These are phyloP conservation scores for Heliconius hewitsoni DNA, from an alignment of 1,140 invertebrate genomes.

Conservation along the genomic window DNA sequence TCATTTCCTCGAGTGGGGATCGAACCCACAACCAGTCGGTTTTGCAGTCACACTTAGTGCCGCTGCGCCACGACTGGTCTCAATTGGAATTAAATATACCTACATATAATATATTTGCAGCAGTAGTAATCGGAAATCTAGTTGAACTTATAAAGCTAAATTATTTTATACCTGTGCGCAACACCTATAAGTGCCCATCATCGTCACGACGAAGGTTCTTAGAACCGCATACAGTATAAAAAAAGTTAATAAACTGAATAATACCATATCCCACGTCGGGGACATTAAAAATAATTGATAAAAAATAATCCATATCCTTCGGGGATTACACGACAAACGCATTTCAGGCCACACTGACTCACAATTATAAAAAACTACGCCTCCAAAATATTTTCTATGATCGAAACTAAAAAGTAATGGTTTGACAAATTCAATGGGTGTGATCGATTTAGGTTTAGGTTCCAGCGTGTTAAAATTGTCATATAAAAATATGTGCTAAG, in stretches of 20 bases:
- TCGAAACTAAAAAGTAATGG: conserved; percentile 45
- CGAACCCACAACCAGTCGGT: no score
- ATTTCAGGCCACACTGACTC: conserved; percentile 75
- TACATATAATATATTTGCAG: no score
- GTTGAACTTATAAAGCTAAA: background rate
- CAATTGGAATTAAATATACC: no score
- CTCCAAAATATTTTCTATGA: conserved; percentile 51
- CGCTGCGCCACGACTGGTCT: no score
- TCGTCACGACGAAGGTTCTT: conserved; percentile 7
- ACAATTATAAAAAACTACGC: conserved; percentile 58
- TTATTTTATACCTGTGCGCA: background rate
- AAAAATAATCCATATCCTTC: conserved; percentile 72
- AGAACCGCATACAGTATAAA: conserved; percentile 41
- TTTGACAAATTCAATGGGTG: conserved; percentile 59
- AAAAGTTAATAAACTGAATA: conserved; percentile 62
- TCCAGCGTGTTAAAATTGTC: background rate
- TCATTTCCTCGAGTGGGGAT: no score
- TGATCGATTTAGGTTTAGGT: conserved; percentile 50
- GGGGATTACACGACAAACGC: conserved; percentile 79
- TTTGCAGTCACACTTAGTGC: no score
- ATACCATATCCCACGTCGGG: conserved; percentile 65
- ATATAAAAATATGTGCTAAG: no score
- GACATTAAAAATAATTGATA: conserved; percentile 69
- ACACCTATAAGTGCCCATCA: background rate
- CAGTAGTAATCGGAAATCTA: background rate